Evolutionary conservation across 1,140 invertebrate genomes (phyloP).

Genomic region (Lutraria rhynchaena): DNA sequence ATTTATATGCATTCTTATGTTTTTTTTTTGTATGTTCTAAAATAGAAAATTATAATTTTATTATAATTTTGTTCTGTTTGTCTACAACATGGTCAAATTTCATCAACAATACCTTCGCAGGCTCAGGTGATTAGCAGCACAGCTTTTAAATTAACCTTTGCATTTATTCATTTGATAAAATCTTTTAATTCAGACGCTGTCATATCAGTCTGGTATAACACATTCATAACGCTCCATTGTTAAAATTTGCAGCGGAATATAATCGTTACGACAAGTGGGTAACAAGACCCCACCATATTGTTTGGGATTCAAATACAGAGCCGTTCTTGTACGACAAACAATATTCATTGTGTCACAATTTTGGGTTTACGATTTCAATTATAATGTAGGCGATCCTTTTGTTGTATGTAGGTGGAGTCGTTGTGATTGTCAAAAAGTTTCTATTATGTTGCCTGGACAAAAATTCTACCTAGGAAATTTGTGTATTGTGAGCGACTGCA

Average conservation of each 20-base stretch:
- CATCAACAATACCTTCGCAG: neutral
- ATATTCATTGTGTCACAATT: constrained; percentile 41
- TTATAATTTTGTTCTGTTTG: no score
- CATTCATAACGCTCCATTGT: constrained; percentile 34
- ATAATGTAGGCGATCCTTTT: constrained; percentile 46
- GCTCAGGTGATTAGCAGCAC: constrained; percentile 4
- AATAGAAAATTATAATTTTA: no score
- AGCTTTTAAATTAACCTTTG: constrained; percentile 35
- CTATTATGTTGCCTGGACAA: constrained; percentile 5
- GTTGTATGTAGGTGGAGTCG: constrained; percentile 31
- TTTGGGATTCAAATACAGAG: neutral
- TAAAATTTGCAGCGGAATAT: constrained; percentile 9
- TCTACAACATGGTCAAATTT: neutral
- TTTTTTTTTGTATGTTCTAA: no score
- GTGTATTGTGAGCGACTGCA: constrained; percentile 42
- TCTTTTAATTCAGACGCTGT: constrained; percentile 35
- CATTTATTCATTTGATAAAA: constrained; percentile 34
- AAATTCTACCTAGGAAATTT: constrained; percentile 11
- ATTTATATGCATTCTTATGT: no score
- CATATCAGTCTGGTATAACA: constrained; percentile 29
- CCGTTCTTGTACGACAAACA: constrained; percentile 35
- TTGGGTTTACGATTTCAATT: constrained; percentile 47
- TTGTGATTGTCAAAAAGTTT: constrained; percentile 36
- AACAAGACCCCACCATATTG: constrained; percentile 30
- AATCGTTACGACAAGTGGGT: constrained; percentile 30